Evolutionary conservation across 2,797 vertebrate genomes (phyloP).

Genomic region (Carapus acus): DNA sequence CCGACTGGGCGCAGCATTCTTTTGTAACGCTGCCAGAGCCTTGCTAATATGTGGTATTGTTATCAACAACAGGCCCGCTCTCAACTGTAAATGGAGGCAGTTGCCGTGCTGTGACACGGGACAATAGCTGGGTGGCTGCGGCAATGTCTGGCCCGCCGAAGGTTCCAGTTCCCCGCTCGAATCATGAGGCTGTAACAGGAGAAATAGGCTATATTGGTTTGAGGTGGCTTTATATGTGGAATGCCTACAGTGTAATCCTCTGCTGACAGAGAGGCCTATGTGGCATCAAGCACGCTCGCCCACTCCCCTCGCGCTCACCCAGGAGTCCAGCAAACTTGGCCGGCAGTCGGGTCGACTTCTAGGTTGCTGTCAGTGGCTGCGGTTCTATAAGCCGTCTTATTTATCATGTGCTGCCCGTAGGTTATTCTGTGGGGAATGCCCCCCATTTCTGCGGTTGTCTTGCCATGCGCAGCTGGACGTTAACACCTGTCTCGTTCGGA

Average conservation of each 20-base stretch:
- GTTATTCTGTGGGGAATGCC: constrained; percentile 17
- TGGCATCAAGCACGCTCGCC: constrained; percentile 56
- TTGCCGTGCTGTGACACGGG: constrained; percentile 34
- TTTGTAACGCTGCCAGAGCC: constrained; percentile 48
- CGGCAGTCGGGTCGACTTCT: constrained; percentile 57
- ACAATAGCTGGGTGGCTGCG: constrained; percentile 57
- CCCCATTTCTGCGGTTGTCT: constrained; percentile 29
- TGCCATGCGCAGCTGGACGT: constrained; percentile 9
- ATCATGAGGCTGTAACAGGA: constrained; percentile 70
- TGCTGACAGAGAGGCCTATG: constrained; percentile 80
- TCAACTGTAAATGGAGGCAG: constrained; percentile 50
- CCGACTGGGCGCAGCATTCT: constrained; percentile 53
- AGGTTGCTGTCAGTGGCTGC: constrained; percentile 55
- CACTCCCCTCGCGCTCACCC: constrained; percentile 41
- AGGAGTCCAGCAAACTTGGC: constrained; percentile 57
- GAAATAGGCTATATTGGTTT: constrained; percentile 70
- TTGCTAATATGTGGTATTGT: constrained; percentile 59
- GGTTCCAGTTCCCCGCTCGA: constrained; percentile 57
- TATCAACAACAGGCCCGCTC: constrained; percentile 42
- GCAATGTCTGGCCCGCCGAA: constrained; percentile 36
- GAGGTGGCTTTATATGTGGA: constrained; percentile 74
- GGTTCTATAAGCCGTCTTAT: constrained; percentile 45
- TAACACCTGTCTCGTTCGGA: constrained; percentile 5
- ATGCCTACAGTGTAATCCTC: constrained; percentile 75
- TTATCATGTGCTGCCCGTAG: constrained; percentile 37